Percentiles rank a stretch among this genome's conserved stretches.
Conservation (phyloP, 2,888 invertebrate species). For the Xestobium rufovillosum region DNA sequence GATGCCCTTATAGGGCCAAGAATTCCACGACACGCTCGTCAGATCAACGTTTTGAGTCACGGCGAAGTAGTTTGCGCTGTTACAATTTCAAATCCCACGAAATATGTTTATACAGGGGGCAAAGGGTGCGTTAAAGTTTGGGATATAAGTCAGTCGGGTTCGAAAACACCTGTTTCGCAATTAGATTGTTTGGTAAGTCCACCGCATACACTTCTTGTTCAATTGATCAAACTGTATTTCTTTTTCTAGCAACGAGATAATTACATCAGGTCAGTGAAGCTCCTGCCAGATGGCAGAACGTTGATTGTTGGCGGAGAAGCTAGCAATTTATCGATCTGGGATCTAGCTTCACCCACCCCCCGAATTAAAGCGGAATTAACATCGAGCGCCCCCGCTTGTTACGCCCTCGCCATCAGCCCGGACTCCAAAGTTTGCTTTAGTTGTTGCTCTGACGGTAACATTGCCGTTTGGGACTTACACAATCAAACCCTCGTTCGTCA, state of each 20-base stretch:
- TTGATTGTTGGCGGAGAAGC: conserved; percentile 96
- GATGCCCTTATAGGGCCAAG: conserved; percentile 91
- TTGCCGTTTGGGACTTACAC: conserved; percentile 92
- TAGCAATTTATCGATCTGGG: conserved; percentile 93
- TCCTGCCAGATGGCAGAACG: conserved; percentile 88
- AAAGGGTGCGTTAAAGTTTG: conserved; percentile 91
- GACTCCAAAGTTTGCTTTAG: conserved; percentile 98
- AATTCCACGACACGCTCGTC: conserved; percentile 84
- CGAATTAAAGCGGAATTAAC: conserved; percentile 86
- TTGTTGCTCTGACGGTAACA: conserved; percentile 97
- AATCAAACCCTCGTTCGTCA: conserved; percentile 87
- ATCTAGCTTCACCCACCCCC: conserved; percentile 84
- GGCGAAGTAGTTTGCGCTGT: conserved; percentile 98
- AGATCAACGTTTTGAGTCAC: conserved; percentile 84
- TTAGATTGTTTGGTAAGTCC: conserved; percentile 70
- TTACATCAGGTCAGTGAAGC: conserved; percentile 92
- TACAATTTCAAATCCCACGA: conserved; percentile 78
- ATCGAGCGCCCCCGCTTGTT: conserved; percentile 92
- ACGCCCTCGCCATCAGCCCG: conserved; percentile 93
- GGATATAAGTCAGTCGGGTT: conserved; percentile 68
- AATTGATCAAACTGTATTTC: conserved; percentile 14
- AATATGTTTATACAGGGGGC: conserved; percentile 96
- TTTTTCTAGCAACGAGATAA: conserved; percentile 78
- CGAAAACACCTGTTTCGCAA: conserved; percentile 73
- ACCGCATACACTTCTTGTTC: conserved; percentile 13